Percentiles rank a stretch among this genome's conserved stretches.
Evolutionary conservation across 2,113 vertebrate species (phyloP).

Genomic region (Laticauda laticaudata): DNA sequence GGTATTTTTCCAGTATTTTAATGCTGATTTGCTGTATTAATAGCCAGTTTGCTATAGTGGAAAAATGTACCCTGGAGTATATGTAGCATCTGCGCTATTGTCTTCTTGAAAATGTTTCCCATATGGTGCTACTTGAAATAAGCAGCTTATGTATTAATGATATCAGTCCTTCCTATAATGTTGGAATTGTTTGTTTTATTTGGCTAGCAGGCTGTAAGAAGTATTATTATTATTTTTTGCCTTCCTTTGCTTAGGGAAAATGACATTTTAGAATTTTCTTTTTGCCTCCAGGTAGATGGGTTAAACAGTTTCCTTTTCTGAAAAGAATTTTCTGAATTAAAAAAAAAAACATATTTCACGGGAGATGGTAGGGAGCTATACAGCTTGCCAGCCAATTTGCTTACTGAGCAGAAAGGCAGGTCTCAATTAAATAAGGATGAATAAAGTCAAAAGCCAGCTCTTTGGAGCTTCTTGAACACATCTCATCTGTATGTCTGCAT

Average conservation of each 20-base stretch:
- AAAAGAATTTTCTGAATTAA: neutral
- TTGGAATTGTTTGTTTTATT: neutral
- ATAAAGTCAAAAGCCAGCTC: neutral
- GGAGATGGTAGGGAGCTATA: neutral
- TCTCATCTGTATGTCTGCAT: neutral
- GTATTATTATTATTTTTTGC: neutral
- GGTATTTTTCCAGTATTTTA: neutral
- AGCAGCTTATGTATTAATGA: neutral
- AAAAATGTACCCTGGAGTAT: neutral
- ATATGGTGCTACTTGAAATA: neutral
- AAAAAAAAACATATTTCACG: neutral
- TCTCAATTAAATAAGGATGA: neutral
- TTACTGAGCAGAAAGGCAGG: neutral
- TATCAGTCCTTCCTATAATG: neutral
- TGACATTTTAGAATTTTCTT: neutral
- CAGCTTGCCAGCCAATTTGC: neutral
- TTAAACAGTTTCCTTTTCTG: neutral
- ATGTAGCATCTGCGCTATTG: neutral
- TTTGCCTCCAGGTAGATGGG: neutral
- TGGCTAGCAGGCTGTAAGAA: neutral
- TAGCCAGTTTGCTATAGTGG: neutral
- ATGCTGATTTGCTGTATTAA: neutral
- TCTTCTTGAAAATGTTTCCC: neutral
- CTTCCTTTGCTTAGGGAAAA: neutral
- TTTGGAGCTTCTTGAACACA: neutral